Evolutionary conservation across 2,888 invertebrate species (phyloP), one percentile per base, ranked within the genome.

Genomic region (Cataglyphis albicans): DNA sequence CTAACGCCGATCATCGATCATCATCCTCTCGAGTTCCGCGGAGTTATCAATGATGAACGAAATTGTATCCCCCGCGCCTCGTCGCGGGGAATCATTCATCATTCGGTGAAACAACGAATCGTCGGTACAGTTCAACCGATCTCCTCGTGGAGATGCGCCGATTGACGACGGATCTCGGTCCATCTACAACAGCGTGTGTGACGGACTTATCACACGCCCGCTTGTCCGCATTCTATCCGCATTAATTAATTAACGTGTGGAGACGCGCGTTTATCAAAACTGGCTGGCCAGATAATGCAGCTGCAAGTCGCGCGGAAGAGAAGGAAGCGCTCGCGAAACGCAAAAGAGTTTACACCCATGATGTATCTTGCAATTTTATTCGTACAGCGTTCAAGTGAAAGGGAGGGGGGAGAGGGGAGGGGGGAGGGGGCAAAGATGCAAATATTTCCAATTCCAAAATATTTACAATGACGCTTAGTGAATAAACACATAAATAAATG

Each of bases 161-260:
- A 35, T 61, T 48, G 78, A 61, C 25, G 78, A 41, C 72, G 78
- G 70, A n/a, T 52, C 41, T 52, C 35, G 78, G 72, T 80, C 78
- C 78, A 61, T 80, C 59, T 44, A 68, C 25, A 63, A 64, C 64
- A n/a, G 48, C 29, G 35, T 52, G 7, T 35, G 25, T 25, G 38
- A n/a, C 6, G 32, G 6, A 15, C 41, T 82, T 82, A 82, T 82
- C 82, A 21, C 76, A 15, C 61, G 41, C 41, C 41, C 57, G 72
- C 75, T 57, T 73, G 29, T 55, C 73, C 59, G 65, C 72, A 38
- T 82, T 82, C 76, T 29, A 29, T 55, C 44, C 65, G 57, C 63
- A 52, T 81, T 82, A 87, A 87, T 87, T 87, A 87, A 84, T 87
- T 87, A 55, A 78, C 48, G 52, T 72, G 68, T 72, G 68, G 63